Base-by-base conservation (phyloP, 2,888 invertebrate species). In the Drosophila buzzatii region DNA sequence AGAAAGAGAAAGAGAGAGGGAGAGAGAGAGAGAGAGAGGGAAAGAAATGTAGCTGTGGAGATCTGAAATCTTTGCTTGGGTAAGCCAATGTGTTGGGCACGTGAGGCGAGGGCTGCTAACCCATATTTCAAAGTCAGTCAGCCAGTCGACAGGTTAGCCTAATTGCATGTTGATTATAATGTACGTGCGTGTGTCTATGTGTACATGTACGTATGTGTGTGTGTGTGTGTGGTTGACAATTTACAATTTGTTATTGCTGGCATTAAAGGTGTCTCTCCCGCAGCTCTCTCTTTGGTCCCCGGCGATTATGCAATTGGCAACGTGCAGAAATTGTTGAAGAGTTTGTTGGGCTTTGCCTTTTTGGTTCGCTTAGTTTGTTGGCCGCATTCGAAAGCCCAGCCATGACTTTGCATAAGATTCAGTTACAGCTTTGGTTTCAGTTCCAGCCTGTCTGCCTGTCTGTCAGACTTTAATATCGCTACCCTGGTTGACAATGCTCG, bases 61-160 rank as follows among this genome's bases (percentile, higher is more conserved):
- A 73, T 73, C 62, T 51, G n/a, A 51, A 56, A 62, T 14, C 66
- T 55, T 56, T 62, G 61, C 62, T 37, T 51, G 23, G 57, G 16
- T 44, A 58, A n/a, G 20, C 39, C 53, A 52, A 57, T 33, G 56
- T 44, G 58, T 47, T 47, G 58, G 66, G 64, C 70, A 70, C 70
- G 56, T 65, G 67, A 53, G 63, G 33, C 39, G 45, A 69, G 62
- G 63, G 72, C 72, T 86, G 68, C 79, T 85, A 85, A 89, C 86
- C 86, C 83, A 86, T 87, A 86, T 86, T 89, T 86, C 85, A 86
- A 89, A 86, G 86, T 86, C 86, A 89, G 76, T 89, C 85, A 89
- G 78, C 70, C 82, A 75, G 75, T 79, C 69, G 82, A 73, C 84
- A 75, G 82, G 79, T 75, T 89, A 85, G 72, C 78, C 88, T 89